Percentiles rank a stretch among this genome's conserved stretches.
Evolutionary conservation across 2,797 vertebrate genomes (phyloP).

Genomic region (Cottoperca gobio): DNA sequence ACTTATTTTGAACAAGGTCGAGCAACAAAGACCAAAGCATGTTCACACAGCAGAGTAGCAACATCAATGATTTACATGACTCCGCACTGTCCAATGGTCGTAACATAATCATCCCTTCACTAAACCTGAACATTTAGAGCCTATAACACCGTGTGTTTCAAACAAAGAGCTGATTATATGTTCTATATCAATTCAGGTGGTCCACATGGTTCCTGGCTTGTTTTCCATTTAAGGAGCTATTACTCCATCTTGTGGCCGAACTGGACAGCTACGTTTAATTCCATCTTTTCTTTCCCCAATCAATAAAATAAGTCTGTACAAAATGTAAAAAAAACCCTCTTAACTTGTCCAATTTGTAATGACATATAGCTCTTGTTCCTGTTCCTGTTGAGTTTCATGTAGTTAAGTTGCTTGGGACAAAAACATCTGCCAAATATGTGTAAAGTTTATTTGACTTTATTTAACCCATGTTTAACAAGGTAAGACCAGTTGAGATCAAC

Average conservation of each 20-base stretch:
- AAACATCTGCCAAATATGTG: background rate
- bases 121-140: background rate
- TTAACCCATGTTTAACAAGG: background rate
- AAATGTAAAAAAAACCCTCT: background rate
- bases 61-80: background rate
- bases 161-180: slow-evolving; percentile 28
- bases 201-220: slow-evolving; percentile 10
- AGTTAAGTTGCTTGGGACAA: background rate
- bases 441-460: background rate
- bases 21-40: slow-evolving; percentile 54
- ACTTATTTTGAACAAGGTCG: slow-evolving; percentile 60
- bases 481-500: background rate
- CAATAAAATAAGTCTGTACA: background rate
- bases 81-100: background rate
- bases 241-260: slow-evolving; percentile 74
- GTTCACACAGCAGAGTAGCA: background rate
- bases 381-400: background rate
- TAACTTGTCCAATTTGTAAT: background rate
- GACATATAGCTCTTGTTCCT: background rate
- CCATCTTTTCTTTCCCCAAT: background rate
- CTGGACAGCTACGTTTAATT: slow-evolving; percentile 3
- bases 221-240: slow-evolving; percentile 46
- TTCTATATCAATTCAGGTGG: slow-evolving; percentile 16
- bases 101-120: background rate
- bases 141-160: background rate